Evolutionary conservation across 2,113 vertebrate species (phyloP).

Genomic region (Oncorhynchus clarkii): DNA sequence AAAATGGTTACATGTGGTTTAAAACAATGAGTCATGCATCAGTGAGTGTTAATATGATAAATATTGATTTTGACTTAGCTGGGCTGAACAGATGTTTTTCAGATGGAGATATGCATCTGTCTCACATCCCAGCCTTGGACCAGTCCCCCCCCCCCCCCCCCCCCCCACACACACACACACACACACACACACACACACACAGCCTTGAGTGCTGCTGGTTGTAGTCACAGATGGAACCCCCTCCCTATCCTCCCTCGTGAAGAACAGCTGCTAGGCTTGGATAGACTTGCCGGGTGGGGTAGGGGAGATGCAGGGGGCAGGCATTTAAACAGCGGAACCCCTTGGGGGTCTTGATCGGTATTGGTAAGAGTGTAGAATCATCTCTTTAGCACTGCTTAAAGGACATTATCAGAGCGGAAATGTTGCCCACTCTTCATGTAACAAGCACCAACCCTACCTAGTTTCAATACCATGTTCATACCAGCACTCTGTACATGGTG

Average conservation of each 20-base stretch:
- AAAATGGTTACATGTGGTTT: too few relatives aligned
- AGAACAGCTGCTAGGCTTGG: constrained; percentile 55
- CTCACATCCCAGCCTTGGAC: background rate
- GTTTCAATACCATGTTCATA: background rate
- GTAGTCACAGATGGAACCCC: constrained; percentile 46
- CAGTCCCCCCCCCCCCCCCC: too few relatives aligned
- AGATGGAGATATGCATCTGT: background rate
- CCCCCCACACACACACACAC: background rate
- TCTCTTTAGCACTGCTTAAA: background rate
- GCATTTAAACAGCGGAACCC: background rate
- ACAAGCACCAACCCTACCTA: background rate
- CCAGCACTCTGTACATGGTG: background rate
- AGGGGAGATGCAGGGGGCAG: background rate
- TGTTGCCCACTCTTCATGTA: background rate
- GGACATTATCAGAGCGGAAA: background rate
- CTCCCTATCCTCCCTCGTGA: constrained; percentile 3
- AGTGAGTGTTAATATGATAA: background rate
- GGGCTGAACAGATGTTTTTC: background rate
- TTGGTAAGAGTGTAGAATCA: background rate
- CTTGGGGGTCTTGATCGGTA: background rate
- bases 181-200: constrained; percentile 1
- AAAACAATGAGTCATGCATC: too few relatives aligned
- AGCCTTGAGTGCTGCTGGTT: background rate
- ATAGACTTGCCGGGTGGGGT: too few relatives aligned
- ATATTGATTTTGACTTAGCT: background rate